Base-by-base conservation (phyloP, 1,140 invertebrate species). In the Aphaenogaster floridana region DNA sequence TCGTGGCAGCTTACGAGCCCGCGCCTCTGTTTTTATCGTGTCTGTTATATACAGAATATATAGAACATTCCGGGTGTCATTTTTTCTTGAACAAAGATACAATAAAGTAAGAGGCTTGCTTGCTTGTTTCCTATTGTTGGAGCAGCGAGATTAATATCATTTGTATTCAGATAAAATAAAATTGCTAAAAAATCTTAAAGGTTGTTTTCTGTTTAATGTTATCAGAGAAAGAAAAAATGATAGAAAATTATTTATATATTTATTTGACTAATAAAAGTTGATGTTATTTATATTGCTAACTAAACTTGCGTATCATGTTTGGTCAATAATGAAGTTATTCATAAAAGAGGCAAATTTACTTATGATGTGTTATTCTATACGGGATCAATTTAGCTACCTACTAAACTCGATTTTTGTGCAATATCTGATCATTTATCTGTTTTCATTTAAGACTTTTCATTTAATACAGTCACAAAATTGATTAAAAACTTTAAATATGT, bases 11-110 rank as follows among this genome's bases (percentile, higher is more conserved):
- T 84, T 76, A 84, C 80, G 45, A 84, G 57, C 57, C 42, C 54
- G 80, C 80, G 80, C 57, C 54, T 83, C 80, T 84, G 80, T 84
- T 84, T 84, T 74, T 84, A 84, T 74, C 80, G 28, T 61, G 42
- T 83, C 68, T 11, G 79, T 72, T 74, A 84, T 84, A 84, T 57
- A 57, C 3, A n/a, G 48, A 9, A 64, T 79, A 36, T 71, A 81
- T 59, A 69, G 48, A 34, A 21, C 69, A 50, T 36, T 54, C 3
- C 11, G 42, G 7, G 34, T 74, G 34, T 81, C 13, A 84, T 74
- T 61, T 74, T 74, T 42, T 69, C 36, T 15, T 0, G 13, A 50
- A 50, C 7, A n/a, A 74, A 84, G 3, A 50, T 76, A n/a, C 3
- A 68, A 42, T 9, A 39, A 34, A 21, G 3, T 42, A 71, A 71